phyloP scores from a whole-genome alignment of 1,140 invertebrate species.

The Megalopta genalis region DNA sequence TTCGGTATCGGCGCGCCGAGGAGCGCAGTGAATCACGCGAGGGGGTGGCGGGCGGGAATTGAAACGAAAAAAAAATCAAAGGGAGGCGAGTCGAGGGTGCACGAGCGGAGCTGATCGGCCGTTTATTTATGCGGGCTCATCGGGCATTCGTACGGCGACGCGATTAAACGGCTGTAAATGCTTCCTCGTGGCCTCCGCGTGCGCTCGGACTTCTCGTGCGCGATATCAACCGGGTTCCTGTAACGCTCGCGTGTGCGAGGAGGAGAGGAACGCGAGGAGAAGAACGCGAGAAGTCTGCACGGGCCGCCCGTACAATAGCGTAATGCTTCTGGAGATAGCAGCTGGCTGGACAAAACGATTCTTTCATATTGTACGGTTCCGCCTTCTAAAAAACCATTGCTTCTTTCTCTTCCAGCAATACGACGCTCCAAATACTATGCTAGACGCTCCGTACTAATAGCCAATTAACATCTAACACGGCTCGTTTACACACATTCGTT shows the following conservation, averaged over 20 bases:
- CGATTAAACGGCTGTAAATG: conserved; percentile 45
- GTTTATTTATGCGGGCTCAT: conserved; percentile 9
- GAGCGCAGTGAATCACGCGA: conserved; percentile 46
- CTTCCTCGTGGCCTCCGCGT: conserved; percentile 3
- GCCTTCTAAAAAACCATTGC: no score
- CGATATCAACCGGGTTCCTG: conserved; percentile 26
- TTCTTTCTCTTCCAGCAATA: no score
- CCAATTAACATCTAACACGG: no score
- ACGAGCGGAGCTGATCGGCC: no score
- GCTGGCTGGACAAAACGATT: no score
- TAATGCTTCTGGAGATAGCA: no score
- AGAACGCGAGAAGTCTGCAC: neutral
- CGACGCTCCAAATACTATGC: no score
- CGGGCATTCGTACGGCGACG: conserved; percentile 11
- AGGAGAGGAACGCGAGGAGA: neutral
- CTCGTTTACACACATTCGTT: no score
- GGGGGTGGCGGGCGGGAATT: conserved; percentile 9
- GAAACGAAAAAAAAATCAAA: conserved; percentile 24
- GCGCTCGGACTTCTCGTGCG: conserved; percentile 25
- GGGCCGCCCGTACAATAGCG: neutral
- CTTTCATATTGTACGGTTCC: no score
- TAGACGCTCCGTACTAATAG: no score
- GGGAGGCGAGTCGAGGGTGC: neutral
- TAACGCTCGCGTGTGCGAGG: conserved; percentile 32
- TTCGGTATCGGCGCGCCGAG: conserved; percentile 19